phyloP scores from a whole-genome alignment of 2,888 invertebrate species.

The Gymnocheta viridis region DNA sequence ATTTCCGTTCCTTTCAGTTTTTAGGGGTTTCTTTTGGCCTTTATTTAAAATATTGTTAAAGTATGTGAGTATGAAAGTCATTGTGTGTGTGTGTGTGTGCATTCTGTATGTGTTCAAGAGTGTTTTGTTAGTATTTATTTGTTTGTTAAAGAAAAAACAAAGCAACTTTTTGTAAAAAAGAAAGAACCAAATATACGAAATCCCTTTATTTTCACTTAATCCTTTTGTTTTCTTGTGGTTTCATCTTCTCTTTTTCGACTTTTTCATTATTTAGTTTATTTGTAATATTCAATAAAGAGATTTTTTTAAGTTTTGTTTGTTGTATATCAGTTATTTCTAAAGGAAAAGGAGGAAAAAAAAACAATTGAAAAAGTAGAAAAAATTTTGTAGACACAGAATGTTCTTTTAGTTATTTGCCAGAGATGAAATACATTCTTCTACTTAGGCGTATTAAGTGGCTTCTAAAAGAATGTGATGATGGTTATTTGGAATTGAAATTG shows the following conservation, averaged over 20 bases:
- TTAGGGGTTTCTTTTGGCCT: background rate
- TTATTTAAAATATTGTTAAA: background rate
- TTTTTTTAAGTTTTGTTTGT: background rate
- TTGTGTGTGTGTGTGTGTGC: background rate
- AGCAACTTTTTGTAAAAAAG: background rate
- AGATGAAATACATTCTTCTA: background rate
- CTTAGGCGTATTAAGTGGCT: background rate
- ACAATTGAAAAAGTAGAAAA: background rate
- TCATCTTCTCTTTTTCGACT: background rate
- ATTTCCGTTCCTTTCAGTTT: constrained; percentile 38
- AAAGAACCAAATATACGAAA: background rate
- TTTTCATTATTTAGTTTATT: background rate
- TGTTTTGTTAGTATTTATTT: constrained; percentile 42
- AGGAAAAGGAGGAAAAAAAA: background rate
- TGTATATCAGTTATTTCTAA: background rate
- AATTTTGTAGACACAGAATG: background rate
- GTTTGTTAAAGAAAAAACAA: background rate
- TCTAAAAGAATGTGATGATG: constrained; percentile 28
- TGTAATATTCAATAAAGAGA: constrained; percentile 31
- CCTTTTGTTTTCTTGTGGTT: constrained; percentile 20
- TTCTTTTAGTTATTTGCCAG: background rate
- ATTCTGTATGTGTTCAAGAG: background rate
- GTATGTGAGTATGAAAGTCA: no score
- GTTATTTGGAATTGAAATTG: background rate
- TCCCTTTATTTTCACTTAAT: background rate